Conservation (phyloP, 2,797 vertebrate genomes). For the Acipenser oxyrinchus region DNA sequence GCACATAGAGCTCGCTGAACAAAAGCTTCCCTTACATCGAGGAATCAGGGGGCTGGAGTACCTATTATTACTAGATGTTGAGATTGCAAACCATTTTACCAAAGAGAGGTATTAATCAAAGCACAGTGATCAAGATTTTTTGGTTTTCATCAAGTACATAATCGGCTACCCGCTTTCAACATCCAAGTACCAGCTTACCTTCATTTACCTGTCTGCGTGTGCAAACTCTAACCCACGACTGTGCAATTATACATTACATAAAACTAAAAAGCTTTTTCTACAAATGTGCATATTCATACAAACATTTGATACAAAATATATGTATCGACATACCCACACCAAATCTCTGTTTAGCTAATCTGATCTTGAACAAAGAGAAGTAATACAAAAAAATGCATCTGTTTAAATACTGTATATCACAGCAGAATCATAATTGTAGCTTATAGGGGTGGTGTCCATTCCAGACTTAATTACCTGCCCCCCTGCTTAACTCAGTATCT, state of each 20-base stretch:
- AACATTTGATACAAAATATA: not conserved
- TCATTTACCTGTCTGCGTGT: not conserved
- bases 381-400: constrained; percentile 27
- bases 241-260: constrained; percentile 14
- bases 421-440: constrained; percentile 28
- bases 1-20: constrained; percentile 10
- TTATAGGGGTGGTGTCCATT: constrained; percentile 49
- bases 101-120: constrained; percentile 1
- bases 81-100: constrained; percentile 8
- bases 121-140: no score
- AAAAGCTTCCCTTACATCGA: not conserved
- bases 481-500: no score
- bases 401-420: no score
- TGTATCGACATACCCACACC: not conserved
- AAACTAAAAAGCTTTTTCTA: not conserved
- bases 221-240: constrained; percentile 4
- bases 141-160: no score
- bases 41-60: not conserved
- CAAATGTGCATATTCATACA: not conserved
- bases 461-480: constrained; percentile 22
- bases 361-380: constrained; percentile 18
- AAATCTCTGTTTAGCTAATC: constrained; percentile 7
- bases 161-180: no score
- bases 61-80: not conserved
- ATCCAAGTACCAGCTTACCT: not conserved